Evolutionary conservation across 2,797 vertebrate genomes (phyloP).

Genomic region (Anabas testudineus): DNA sequence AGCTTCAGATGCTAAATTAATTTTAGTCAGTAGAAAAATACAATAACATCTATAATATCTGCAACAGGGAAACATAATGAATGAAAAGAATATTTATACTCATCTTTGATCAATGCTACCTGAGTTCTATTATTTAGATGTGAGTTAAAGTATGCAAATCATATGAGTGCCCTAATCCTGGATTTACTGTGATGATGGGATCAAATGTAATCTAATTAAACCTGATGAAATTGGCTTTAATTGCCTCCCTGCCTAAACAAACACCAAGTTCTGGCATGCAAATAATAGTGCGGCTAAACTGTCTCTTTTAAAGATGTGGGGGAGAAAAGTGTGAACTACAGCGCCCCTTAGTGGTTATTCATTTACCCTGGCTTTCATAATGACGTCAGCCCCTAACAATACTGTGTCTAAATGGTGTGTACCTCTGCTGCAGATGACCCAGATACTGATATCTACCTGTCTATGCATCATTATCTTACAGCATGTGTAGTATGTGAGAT

Average conservation of each 20-base stretch:
- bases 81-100: conserved; percentile 26
- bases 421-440: conserved; percentile 37
- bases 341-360: conserved; percentile 68
- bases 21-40: conserved; percentile 7
- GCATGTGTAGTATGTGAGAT: no score
- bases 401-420: neutral
- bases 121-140: conserved; percentile 49
- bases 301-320: conserved; percentile 18
- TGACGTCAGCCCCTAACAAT: conserved; percentile 72
- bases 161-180: conserved; percentile 67
- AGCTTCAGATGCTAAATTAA: conserved; percentile 48
- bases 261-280: conserved; percentile 77
- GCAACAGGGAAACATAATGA: conserved; percentile 27
- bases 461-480: no score
- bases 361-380: conserved; percentile 35
- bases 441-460: conserved; percentile 9
- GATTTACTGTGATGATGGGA: conserved; percentile 71
- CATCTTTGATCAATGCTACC: conserved; percentile 47
- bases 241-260: conserved; percentile 81
- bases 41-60: neutral
- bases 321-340: conserved; percentile 57
- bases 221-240: conserved; percentile 81
- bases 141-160: conserved; percentile 67
- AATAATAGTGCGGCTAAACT: conserved; percentile 62
- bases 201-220: conserved; percentile 81